Base-by-base conservation (phyloP, 2,797 vertebrate species). In the Tarsius wallacei region DNA sequence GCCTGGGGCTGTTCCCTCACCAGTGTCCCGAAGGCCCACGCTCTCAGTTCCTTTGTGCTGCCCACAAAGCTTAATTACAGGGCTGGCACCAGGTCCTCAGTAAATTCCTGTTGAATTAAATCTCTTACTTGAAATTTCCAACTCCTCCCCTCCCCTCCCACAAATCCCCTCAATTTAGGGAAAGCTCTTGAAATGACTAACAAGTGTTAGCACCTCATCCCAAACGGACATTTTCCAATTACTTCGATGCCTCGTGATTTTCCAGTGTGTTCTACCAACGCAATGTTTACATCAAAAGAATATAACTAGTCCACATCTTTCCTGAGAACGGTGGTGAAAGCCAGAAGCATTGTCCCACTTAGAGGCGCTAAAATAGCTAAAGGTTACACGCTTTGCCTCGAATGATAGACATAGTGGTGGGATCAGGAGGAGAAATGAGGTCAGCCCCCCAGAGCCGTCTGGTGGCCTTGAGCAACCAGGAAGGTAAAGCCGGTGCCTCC, bases 91-190 rank as follows among this genome's bases (percentile, higher is more conserved):
- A 12, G 26, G 53, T 97, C 51, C 70, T 70, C 73, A 14, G 71
- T 85, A 90, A 96, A 96, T 88, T 88, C 93, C 89, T 96, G 71
- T 81, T 74, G 73, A 93, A 82, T 91, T 96, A 86, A 97, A 61
- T 84, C 93, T 94, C 87, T 86, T 87, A 73, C 31, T 91, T 96
- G 76, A 90, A 94, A 93, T 93, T 96, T 95, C 93, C 83, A 91
- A 1, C 63, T 74, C 24, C 77, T 92, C 57, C 14, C 14, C 64
- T 91, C 33, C 36, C 51, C 55, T 90, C 95, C 36, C 57, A 87
- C 76, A 26, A 73, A 73, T 81, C 80, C 85, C 70, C 68, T 83
- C 84, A 71, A 31, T 87, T 88, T 91, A 80, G 61, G 78, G 80
- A 83, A 88, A 42, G 87, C 95, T 92, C 78, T 77, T 77, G 22